Evolutionary conservation across 2,113 vertebrate species (phyloP), one percentile per base, ranked within the genome.

Genomic region (Azemiops feae): DNA sequence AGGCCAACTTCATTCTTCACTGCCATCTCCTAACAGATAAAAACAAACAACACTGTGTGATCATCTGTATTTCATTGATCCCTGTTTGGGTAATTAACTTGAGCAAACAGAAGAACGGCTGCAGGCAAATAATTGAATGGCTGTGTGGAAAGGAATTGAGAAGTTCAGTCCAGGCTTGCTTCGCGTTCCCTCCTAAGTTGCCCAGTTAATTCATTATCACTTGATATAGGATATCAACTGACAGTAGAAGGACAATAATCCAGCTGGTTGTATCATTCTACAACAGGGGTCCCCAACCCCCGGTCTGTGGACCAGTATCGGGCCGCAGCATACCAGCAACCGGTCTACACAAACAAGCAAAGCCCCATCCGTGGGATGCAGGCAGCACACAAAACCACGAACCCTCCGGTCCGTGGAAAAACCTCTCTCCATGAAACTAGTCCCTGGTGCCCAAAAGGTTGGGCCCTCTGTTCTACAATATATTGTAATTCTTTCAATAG

Each of bases 1-100:
- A 99, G 97, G 87, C 99, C 99, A 52, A 96, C 97, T 97, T 99
- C 99, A 95, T 99, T 98, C 96, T 97, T 98, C 91, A 98, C 97
- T 88, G 99, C 99, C 97, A 98, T 97, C 94, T 99, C 99, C 99
- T 99, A 95, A 89, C 95, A 96, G 94, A 9, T 16, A 95, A 85
- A 90, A 95, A 93, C 0, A 90, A 45, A 43, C 25, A 74, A 39
- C 64, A 64, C 45, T 93, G 0, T 52, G 95, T 0, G 60, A 86
- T 1, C 88, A 39, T 30, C n/a, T 89, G 57, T 25, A 27, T 64
- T 87, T 57, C 45, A 87, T 3, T 55, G 27, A 85, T 25, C 43
- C 39, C 27, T 86, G 8, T 7, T 85, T 23, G 1, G 20, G 14
- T 50, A 60, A 50, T 5, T 47, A 93, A 91, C 10, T 60, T 25